These are phyloP conservation scores for Apogon talboti DNA, from an alignment of 2,797 vertebrate genomes.

Conservation along the genomic window DNA sequence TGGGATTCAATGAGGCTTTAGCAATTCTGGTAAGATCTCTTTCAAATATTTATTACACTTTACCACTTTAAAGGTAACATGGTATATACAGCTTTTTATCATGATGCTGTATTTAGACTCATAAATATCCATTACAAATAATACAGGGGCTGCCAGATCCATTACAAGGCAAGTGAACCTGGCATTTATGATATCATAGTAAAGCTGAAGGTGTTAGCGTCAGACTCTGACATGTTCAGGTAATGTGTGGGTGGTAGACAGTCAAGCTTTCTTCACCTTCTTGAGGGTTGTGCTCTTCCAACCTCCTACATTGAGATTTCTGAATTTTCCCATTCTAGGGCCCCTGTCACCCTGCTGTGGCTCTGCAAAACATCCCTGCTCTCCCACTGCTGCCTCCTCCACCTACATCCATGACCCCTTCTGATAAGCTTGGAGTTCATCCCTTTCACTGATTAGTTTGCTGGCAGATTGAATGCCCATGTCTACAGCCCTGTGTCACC, in stretches of 20 bases:
- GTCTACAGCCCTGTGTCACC: conserved; percentile 70
- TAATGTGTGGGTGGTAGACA: conserved; percentile 72
- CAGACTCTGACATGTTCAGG: conserved; percentile 63
- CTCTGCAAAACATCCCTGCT: conserved; percentile 71
- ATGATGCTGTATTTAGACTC: conserved; percentile 39
- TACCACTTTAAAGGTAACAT: conserved; percentile 9
- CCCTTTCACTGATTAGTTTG: conserved; percentile 83
- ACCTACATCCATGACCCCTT: conserved; percentile 79
- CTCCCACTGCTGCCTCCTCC: conserved; percentile 73
- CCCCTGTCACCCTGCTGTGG: conserved; percentile 71
- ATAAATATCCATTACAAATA: conserved; percentile 43
- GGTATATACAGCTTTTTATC: conserved; percentile 27
- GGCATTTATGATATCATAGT: conserved; percentile 74
- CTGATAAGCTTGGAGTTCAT: conserved; percentile 79
- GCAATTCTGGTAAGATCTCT: conserved; percentile 25
- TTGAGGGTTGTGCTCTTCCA: conserved; percentile 72
- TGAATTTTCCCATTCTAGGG: conserved; percentile 70
- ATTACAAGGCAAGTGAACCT: conserved; percentile 61
- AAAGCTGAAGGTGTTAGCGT: conserved; percentile 68
- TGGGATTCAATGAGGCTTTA: conserved; percentile 11
- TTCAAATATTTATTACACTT: conserved; percentile 11
- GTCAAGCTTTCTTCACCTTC: conserved; percentile 74
- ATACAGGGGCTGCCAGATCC: conserved; percentile 43
- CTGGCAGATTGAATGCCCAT: conserved; percentile 80
- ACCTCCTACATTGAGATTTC: conserved; percentile 72